These are phyloP conservation scores for Volucella inflata DNA, from an alignment of 2,888 invertebrate species.

Conservation along the genomic window DNA sequence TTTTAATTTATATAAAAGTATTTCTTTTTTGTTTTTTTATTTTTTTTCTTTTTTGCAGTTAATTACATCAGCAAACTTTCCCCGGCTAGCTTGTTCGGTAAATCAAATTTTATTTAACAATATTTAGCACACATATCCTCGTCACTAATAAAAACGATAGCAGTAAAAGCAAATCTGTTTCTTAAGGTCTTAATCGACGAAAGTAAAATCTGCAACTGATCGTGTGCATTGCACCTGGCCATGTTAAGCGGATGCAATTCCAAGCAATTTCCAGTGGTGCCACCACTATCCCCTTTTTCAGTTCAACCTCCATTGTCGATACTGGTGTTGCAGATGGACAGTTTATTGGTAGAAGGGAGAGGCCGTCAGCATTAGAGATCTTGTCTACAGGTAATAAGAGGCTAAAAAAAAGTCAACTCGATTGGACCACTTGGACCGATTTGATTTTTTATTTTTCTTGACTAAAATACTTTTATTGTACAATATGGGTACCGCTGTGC, in stretches of 20 bases:
- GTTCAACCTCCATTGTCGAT: constrained; percentile 25
- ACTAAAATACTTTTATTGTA: constrained; percentile 31
- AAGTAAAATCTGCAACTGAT: constrained; percentile 84
- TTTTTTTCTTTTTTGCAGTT: background rate
- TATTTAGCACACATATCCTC: constrained; percentile 1
- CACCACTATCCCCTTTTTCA: constrained; percentile 9
- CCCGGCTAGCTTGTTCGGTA: background rate
- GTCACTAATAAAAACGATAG: background rate
- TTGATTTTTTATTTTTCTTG: constrained; percentile 55
- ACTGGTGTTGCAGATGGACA: constrained; percentile 45
- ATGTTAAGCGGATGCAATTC: constrained; percentile 67
- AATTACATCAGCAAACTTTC: background rate
- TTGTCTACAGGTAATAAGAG: constrained; percentile 23
- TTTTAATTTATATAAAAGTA: background rate
- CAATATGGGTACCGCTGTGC: background rate
- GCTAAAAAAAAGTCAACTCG: constrained; percentile 18
- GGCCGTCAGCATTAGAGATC: constrained; percentile 44
- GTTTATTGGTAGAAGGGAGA: constrained; percentile 28
- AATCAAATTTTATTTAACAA: constrained; percentile 27
- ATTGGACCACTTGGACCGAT: constrained; percentile 42
- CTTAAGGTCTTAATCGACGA: constrained; percentile 80
- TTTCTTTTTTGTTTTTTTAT: background rate
- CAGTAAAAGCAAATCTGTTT: constrained; percentile 65
- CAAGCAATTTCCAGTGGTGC: constrained; percentile 39
- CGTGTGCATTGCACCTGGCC: constrained; percentile 78